A percentile compares a stretch with the other conserved stretches of the same genome.
phyloP scores from a whole-genome alignment of 2,888 invertebrate species.

The Orchesellides sinensis region DNA sequence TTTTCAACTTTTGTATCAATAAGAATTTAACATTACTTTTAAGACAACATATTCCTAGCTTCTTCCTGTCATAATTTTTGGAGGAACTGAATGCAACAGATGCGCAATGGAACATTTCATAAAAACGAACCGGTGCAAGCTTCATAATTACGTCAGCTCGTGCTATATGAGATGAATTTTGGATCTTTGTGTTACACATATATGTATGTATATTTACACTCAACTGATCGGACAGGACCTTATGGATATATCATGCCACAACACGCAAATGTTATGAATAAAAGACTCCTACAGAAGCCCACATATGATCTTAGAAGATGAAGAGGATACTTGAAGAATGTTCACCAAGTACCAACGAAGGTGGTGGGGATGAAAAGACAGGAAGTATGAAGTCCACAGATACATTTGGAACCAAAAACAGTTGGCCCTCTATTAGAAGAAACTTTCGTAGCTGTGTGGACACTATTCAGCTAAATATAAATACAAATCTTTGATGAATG shows the following conservation, averaged over 20 bases:
- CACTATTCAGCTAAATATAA: neutral
- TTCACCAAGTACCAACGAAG: neutral
- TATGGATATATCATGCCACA: neutral
- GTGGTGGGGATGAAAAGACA: constrained; percentile 45
- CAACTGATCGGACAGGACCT: constrained; percentile 3
- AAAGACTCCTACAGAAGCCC: constrained; percentile 3
- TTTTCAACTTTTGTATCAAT: no score
- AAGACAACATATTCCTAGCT: no score
- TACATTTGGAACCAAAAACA: constrained; percentile 19
- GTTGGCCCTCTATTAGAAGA: constrained; percentile 32
- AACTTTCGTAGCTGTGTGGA: neutral
- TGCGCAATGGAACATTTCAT: constrained; percentile 12
- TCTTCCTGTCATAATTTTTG: neutral
- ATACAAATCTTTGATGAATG: neutral
- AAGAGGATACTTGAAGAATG: constrained; percentile 20
- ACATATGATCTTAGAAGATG: neutral
- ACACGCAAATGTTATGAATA: constrained; percentile 22
- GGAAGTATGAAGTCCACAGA: constrained; percentile 40
- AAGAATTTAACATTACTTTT: no score
- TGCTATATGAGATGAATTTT: constrained; percentile 43
- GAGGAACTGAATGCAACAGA: constrained; percentile 23
- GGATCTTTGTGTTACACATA: no score
- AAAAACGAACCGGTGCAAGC: neutral
- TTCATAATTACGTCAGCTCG: constrained; percentile 23
- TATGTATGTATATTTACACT: no score